Base-by-base conservation (phyloP, 1,140 invertebrate genomes). In the Aphelenchoides besseyi region DNA sequence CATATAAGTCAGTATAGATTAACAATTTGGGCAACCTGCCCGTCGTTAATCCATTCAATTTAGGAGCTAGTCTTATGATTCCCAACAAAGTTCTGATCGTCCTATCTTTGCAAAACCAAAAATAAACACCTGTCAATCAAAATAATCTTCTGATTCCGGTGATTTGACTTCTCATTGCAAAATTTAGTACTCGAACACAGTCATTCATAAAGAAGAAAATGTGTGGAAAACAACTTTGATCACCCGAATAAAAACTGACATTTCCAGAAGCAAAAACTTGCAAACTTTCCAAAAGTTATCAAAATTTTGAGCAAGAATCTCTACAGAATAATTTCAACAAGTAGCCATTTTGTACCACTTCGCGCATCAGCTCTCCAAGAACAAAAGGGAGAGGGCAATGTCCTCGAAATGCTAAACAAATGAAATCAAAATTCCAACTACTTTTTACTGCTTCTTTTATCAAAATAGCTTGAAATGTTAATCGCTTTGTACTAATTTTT, bases 141-240 rank as follows among this genome's bases (percentile, higher is more conserved):
- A 41, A 41, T n/a, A 41, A 41, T 5, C 37, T 8, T 8, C n/a
- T 41, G n/a, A n/a, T 41, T 8, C 5, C 37, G n/a, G n/a, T 41
- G n/a, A n/a, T 41, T 41, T 41, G 37, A 8, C n/a, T n/a, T 8
- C n/a, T 41, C 5, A 8, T 41, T 41, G 37, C n/a, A 8, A 41
- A 41, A 8, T 41, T 5, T 41, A 41, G n/a, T n/a, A 41, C 5
- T 41, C 5, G 37, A 41, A 41, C n/a, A 41, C 37, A 41, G 37
- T 41, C 37, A 41, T 41, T 41, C n/a, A 41, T 41, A 41, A 41
- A 41, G 37, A n/a, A 41, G 37, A 41, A 41, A 41, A 41, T 41
- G 5, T 41, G n/a, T 41, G 37, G 37, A 41, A 41, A 41, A 41
- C 37, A 41, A 41, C 37, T 41, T 5, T 41, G n/a, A 41, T 41